Evolutionary conservation across 2,888 invertebrate genomes (phyloP), one percentile per base, ranked within the genome.

Genomic region (Acleris laterana): DNA sequence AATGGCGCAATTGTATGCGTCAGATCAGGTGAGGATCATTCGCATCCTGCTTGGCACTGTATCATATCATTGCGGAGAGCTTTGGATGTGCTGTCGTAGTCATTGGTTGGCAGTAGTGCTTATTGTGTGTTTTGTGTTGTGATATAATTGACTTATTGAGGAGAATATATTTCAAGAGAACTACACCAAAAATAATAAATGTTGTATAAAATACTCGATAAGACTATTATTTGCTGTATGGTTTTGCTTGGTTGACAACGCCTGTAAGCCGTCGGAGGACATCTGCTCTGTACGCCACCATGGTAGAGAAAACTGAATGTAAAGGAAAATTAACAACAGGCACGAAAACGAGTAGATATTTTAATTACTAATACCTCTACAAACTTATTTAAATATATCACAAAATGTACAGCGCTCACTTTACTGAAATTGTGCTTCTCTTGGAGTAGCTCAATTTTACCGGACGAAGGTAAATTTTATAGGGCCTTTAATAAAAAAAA

Each of bases 1-100:
- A 93, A 93, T 93, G 91, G 93, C 92, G 87, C 93, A 92, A 86
- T 90, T 93, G 86, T 91, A 92, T 89, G 90, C 90, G 87, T 86
- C 89, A 72, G 91, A 93, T 76, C 93, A 93, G 93, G 92, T 93
- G 90, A 93, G 92, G 88, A 87, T 82, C 77, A 78, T 84, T 81
- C 85, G 89, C 88, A 88, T 87, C 90, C 87, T 83, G 90, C 91
- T 91, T 90, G 81, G 77, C 76, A 80, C 72, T 81, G 83, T 88
- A 84, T 82, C 81, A 83, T 77, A 78, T 78, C 76, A 79, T 80
- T 77, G 79, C 79, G 79, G 80, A 86, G 81, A 81, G 93, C 93
- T 93, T 93, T 92, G 91, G 91, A 92, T 92, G 93, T 92, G 91
- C 91, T 92, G 90, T 88, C 83, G 88, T 91, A 90, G 85, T 76